Percentiles rank a stretch among this genome's conserved stretches.
These are phyloP conservation scores for Laspeyria flexula DNA, from an alignment of 2,888 invertebrate species.

Conservation along the genomic window DNA sequence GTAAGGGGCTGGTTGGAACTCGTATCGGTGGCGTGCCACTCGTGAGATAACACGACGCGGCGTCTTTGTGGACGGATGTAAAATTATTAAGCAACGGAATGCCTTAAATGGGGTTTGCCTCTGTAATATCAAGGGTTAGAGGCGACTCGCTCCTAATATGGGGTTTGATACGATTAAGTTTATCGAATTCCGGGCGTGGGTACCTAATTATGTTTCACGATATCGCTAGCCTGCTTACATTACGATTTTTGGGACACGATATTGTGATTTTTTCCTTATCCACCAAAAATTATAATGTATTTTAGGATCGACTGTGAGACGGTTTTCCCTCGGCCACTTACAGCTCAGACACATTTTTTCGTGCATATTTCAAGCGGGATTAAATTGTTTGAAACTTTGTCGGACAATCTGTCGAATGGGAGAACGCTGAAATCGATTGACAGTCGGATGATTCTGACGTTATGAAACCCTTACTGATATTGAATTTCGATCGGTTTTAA, in stretches of 20 bases:
- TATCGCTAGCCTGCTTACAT: conserved; percentile 32
- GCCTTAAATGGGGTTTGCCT: conserved; percentile 65
- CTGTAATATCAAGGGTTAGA: conserved; percentile 63
- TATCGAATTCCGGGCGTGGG: conserved; percentile 53
- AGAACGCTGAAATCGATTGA: conserved; percentile 63
- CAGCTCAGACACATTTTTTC: conserved; percentile 59
- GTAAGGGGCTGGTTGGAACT: conserved; percentile 70
- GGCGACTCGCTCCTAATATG: conserved; percentile 49
- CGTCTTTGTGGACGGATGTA: conserved; percentile 80
- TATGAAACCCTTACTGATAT: conserved; percentile 54
- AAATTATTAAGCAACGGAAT: conserved; percentile 80
- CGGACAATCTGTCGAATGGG: conserved; percentile 63
- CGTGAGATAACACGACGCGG: conserved; percentile 77
- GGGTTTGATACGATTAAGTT: conserved; percentile 58
- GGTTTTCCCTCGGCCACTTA: conserved; percentile 50
- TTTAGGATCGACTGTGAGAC: conserved; percentile 42
- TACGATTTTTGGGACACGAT: conserved; percentile 28
- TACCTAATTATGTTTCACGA: conserved; percentile 50
- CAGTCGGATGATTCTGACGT: conserved; percentile 55
- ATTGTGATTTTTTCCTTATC: conserved; percentile 39
- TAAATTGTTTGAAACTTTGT: conserved; percentile 76
- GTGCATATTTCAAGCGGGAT: conserved; percentile 72
- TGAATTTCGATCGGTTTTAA: conserved; percentile 45
- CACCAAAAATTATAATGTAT: conserved; percentile 42
- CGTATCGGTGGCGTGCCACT: conserved; percentile 80